Base-by-base conservation (phyloP, 2,113 vertebrate genomes). In the Syrrhaptes paradoxus region DNA sequence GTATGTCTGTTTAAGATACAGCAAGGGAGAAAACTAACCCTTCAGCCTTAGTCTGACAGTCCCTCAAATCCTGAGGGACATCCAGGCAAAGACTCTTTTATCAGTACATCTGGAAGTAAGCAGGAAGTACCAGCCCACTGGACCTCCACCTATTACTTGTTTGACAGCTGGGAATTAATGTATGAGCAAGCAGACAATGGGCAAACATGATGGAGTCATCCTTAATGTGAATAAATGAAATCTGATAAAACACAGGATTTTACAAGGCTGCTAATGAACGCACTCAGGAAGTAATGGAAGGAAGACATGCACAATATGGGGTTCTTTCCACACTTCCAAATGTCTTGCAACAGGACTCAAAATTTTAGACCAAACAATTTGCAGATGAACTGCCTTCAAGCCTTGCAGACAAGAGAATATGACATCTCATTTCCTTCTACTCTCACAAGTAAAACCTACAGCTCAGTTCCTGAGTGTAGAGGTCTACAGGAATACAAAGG, bases 61-160 rank as follows among this genome's bases (percentile, higher is more conserved):
- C 9, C 13, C 62, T 34, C 73, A 95, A 90, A 89, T 59, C 65
- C 58, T 55, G 51, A 58, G 58, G 79, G 59, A 57, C 67, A 10
- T 55, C 14, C 55, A 76, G 15, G 54, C 26, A 34, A 17, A 67
- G 63, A 19, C 26, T 31, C 17, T 52, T 68, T 94, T 95, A 86
- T 88, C 90, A 75, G 80, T 41, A 20, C 65, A 94, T 96, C 93
- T 96, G 87, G 88, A 93, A 82, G n/a, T 2, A 38, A 52, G 70
- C 67, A 92, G 88, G 94, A 90, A 97, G 91, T 43, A 78, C 82
- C 93, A 95, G 85, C 93, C 93, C 91, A 70, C 24, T 71, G 81
- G 70, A 90, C 63, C 89, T 95, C 95, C 82, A 94, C 89, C 90
- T 93, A 59, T 59, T 49, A 28, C 63, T 95, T 86, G 85, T 95